These are phyloP conservation scores for Acrobeloides nanus DNA, from an alignment of 2,888 invertebrate species.

Conservation along the genomic window DNA sequence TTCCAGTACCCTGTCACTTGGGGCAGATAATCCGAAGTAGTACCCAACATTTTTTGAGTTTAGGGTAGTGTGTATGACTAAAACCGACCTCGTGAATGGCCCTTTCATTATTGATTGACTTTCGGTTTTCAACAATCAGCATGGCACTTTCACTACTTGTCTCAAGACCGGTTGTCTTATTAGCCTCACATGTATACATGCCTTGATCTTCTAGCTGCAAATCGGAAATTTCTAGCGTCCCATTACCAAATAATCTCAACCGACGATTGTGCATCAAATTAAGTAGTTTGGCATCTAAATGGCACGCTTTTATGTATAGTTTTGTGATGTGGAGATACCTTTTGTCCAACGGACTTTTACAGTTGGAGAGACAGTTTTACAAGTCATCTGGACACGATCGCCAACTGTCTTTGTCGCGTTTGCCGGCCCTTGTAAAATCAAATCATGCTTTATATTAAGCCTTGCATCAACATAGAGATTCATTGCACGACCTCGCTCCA, in stretches of 20 bases:
- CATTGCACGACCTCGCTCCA: slow-evolving; percentile 41
- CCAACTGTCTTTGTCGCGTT: slow-evolving; percentile 29
- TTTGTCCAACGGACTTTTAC: slow-evolving; percentile 7
- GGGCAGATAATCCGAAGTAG: too few relatives aligned
- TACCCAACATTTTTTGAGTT: too few relatives aligned
- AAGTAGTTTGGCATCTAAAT: slow-evolving; percentile 15
- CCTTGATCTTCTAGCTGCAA: slow-evolving; percentile 29
- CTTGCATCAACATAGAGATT: slow-evolving; percentile 26
- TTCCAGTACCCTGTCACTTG: too few relatives aligned
- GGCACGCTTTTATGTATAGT: too few relatives aligned
- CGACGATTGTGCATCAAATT: slow-evolving; percentile 15
- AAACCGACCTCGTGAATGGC: too few relatives aligned
- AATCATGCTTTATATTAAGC: slow-evolving; percentile 7
- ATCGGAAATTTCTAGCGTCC: slow-evolving; percentile 24
- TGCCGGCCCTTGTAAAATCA: slow-evolving; percentile 25
- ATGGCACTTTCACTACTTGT: slow-evolving; percentile 22
- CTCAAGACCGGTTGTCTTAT: slow-evolving; percentile 13
- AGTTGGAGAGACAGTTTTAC: slow-evolving; percentile 14
- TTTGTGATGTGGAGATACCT: background rate
- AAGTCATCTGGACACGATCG: slow-evolving; percentile 23
- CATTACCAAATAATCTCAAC: slow-evolving; percentile 22
- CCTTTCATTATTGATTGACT: too few relatives aligned
- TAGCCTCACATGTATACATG: slow-evolving; percentile 38
- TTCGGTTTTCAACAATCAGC: slow-evolving; percentile 25
- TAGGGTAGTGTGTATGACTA: too few relatives aligned